These are phyloP conservation scores for Semnornis frantzii DNA, from an alignment of 2,113 vertebrate species.

Conservation along the genomic window DNA sequence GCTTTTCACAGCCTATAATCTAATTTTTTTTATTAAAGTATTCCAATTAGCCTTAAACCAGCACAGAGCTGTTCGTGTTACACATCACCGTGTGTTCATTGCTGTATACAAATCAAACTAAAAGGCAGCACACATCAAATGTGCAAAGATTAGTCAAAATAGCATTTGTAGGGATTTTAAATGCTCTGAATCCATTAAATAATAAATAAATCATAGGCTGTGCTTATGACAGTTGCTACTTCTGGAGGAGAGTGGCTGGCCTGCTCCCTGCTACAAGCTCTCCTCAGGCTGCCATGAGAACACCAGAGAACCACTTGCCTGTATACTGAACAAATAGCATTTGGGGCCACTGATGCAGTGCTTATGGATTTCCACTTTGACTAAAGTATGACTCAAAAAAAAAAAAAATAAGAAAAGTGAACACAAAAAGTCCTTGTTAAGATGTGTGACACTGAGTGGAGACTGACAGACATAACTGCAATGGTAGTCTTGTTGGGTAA, in stretches of 20 bases:
- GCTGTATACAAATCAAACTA: constrained; percentile 1
- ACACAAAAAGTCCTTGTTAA: not conserved
- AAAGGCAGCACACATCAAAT: constrained; percentile 20
- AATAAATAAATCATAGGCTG: constrained; percentile 30
- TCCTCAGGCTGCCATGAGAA: not conserved
- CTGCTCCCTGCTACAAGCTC: not conserved
- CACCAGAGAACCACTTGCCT: not conserved
- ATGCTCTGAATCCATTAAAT: constrained; percentile 50
- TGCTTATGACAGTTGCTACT: not conserved
- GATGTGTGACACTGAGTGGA: not conserved
- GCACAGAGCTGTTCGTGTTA: not conserved
- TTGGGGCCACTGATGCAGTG: not conserved
- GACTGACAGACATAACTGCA: not conserved
- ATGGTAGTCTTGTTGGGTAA: not conserved
- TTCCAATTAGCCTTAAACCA: too few species aligned
- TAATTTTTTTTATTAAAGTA: too few species aligned
- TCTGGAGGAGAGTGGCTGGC: constrained; percentile 4
- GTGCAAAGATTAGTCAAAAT: constrained; percentile 44
- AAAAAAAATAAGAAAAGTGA: not conserved
- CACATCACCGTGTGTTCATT: not conserved
- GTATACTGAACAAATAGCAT: not conserved
- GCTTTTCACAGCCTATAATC: too few species aligned
- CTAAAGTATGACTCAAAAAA: not conserved
- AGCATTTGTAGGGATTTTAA: constrained; percentile 20
- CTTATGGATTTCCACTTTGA: not conserved